Evolutionary conservation across 2,888 invertebrate species (phyloP), one percentile per base, ranked within the genome.

Genomic region (Epistrophella euchroma): DNA sequence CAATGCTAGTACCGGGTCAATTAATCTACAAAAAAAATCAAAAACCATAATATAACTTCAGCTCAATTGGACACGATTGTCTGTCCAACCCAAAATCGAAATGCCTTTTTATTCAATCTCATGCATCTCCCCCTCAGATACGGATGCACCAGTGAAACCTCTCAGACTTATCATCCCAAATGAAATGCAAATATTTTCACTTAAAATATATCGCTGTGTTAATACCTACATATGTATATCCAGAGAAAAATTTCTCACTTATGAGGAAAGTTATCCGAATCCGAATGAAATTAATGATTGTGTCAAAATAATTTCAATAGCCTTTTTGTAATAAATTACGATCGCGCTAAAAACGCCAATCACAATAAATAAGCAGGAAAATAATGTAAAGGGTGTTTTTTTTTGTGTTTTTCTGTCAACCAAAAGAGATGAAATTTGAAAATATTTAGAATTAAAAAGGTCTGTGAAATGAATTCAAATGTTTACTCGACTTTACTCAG

Each of bases 251-350:
- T 72, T 76, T 72, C 66, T 71, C 28, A 40, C 58, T 82, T 17
- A 22, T n/a, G 22, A 58, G 45, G 58, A 58, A 55, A 76, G 56
- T 71, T 52, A 66, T 72, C 64, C 19, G 19, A 56, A 66, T 72
- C 64, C 19, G 19, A 56, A 70, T 28, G 56, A 66, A 76, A 72
- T 72, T 66, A 82, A 82, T 73, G 79, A 80, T 60, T 75, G 66
- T 79, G 84, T 84, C 84, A 76, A 80, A 84, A 80, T 66, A 60
- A 66, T 60, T 80, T 76, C 72, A 75, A 80, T 79, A 71, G 74
- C 56, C 32, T 32, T 52, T 79, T 71, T 79, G 74, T 75, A 79
- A 70, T 55, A 71, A 75, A 72, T 79, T 45, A 66, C 47, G 47
- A 66, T 64, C 52, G 71, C 80, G 70, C 79, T 72, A 76, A 76